Conservation (phyloP, 1,140 invertebrate genomes). For the Parasteatoda tepidariorum region DNA sequence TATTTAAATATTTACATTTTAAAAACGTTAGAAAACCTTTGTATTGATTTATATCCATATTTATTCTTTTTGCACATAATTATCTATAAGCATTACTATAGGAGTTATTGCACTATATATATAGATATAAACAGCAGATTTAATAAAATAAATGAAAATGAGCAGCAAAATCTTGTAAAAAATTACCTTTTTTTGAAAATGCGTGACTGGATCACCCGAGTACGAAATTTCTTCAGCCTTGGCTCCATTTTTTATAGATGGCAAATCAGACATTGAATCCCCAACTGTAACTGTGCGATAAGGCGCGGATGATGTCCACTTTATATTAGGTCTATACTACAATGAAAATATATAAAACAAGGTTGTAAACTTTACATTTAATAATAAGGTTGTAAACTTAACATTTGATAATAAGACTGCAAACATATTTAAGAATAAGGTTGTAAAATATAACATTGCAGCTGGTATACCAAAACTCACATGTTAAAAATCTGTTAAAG, state of each 20-base stretch:
- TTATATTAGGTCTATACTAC: constrained; percentile 68
- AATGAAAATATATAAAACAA: constrained; percentile 25
- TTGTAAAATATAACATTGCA: no score
- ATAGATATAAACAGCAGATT: no score
- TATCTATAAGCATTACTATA: no score
- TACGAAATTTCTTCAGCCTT: constrained; percentile 80
- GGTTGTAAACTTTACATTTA: background rate
- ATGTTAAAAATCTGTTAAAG: no score
- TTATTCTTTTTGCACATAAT: no score
- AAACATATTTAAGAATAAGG: no score
- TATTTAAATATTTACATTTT: no score
- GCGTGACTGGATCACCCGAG: constrained; percentile 77
- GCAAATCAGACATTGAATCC: constrained; percentile 87
- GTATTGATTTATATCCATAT: no score
- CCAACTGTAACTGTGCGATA: constrained; percentile 80
- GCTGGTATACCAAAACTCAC: no score
- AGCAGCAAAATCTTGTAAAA: no score
- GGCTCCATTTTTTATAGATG: constrained; percentile 80
- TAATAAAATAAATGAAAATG: background rate
- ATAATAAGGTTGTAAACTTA: background rate
- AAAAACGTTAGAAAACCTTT: no score
- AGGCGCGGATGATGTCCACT: constrained; percentile 76
- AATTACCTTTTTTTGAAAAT: constrained; percentile 80
- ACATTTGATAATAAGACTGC: background rate
- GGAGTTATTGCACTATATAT: no score